Base-by-base conservation (phyloP, 2,113 vertebrate genomes). In the Cyanoliseus patagonus region DNA sequence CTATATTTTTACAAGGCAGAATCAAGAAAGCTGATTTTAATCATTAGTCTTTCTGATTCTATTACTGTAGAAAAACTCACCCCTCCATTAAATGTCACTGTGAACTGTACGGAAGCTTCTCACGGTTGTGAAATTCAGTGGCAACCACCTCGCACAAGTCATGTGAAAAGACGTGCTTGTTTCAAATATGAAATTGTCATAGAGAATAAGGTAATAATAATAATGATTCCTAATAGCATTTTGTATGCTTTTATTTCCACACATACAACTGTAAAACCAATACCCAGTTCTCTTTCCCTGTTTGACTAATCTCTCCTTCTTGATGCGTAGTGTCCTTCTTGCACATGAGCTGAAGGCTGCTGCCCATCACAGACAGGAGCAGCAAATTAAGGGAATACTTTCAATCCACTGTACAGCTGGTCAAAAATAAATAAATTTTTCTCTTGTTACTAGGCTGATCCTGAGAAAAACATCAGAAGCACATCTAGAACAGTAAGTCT, bases 181-280 rank as follows among this genome's bases (percentile, higher is more conserved):
- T 91, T 97, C 76, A 74, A 62, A 59, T 98, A 97, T 52, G 68
- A 94, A 93, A 74, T 98, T 63, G 24, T 30, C 24, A 76, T 98
- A 86, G 87, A 80, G 91, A 79, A 24, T 22, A 84, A 79, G 80
- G 96, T 97, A 94, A 95, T 88, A 88, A 61, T n/a, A 84, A 70
- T 69, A 47, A 61, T 28, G 11, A 57, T 10, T 61, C 66, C 41
- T 41, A 70, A 35, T 9, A 51, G 22, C 11, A 46, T 46, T 72
- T 47, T 49, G 5, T 19, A 35, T 42, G 8, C 16, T 52, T 66
- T 17, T 19, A 5, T 81, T 88, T 92, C 31, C 13, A 35, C 10
- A 42, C 4, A 15, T 7, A 17, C 23, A 19, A 53, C 42, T 25
- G 35, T 39, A 27, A 3, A 84, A 31, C 4, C 1, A 9, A 5